Conservation (phyloP, 1,140 invertebrate species). For the Heliconius nattereri region DNA sequence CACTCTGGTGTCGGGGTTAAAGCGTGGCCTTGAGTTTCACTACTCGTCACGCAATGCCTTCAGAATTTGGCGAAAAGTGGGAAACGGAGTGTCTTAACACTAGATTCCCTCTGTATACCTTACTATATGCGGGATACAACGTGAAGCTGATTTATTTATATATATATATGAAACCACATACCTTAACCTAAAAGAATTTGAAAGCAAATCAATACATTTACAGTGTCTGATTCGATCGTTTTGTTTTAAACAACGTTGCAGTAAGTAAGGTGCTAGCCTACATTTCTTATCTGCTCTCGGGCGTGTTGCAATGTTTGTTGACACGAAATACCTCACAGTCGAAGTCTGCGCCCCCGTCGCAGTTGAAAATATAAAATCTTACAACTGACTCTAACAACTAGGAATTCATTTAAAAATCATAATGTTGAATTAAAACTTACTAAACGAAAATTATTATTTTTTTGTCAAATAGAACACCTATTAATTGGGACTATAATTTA, state of each 20-base stretch:
- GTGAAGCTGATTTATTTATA: too few species aligned
- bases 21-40: too few species aligned
- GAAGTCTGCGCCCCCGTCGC: neutral
- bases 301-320: slow-evolving; percentile 36
- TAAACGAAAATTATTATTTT: neutral
- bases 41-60: too few species aligned
- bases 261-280: slow-evolving; percentile 49
- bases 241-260: slow-evolving; percentile 26
- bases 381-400: neutral
- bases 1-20: too few species aligned
- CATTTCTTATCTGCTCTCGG: slow-evolving; percentile 46
- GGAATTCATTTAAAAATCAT: neutral
- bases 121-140: too few species aligned
- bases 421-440: too few species aligned
- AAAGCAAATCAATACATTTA: slow-evolving; percentile 33
- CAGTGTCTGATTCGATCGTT: slow-evolving; percentile 35
- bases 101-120: too few species aligned
- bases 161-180: slow-evolving; percentile 22
- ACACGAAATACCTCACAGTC: slow-evolving; percentile 20
- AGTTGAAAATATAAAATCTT: slow-evolving; percentile 3
- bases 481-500: neutral
- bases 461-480: neutral
- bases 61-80: too few species aligned
- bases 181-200: slow-evolving; percentile 30
- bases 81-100: too few species aligned